phyloP scores from a whole-genome alignment of 2,797 vertebrate genomes.

The Neostethus bicornis region DNA sequence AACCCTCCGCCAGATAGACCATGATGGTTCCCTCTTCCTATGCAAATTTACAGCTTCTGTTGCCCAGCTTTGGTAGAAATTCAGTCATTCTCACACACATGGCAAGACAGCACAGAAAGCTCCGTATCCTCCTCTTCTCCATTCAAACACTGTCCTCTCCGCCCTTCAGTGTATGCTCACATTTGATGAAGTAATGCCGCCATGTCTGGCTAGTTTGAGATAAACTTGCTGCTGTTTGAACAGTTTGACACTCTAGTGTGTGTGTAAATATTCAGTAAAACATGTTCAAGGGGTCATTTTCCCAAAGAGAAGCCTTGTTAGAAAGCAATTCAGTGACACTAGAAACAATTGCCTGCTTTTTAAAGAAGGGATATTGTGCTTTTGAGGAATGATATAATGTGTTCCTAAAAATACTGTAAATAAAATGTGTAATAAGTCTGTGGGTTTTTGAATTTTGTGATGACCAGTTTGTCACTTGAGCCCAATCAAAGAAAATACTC shows the following conservation, averaged over 20 bases:
- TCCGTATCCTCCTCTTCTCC: slow-evolving; percentile 20
- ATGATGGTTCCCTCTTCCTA: slow-evolving; percentile 50
- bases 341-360: slow-evolving; percentile 12
- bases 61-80: slow-evolving; percentile 39
- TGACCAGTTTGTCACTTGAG: too few relatives aligned
- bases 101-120: slow-evolving; percentile 38
- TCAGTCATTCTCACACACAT: slow-evolving; percentile 53
- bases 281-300: slow-evolving; percentile 29
- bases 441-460: too few relatives aligned
- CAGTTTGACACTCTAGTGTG: slow-evolving; percentile 10
- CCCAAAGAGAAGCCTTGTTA: not conserved
- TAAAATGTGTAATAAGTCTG: too few relatives aligned
- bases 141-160: slow-evolving; percentile 34
- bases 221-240: slow-evolving; percentile 20
- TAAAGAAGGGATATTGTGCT: too few relatives aligned
- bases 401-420: too few relatives aligned
- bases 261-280: slow-evolving; percentile 22
- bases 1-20: slow-evolving; percentile 42
- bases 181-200: slow-evolving; percentile 24
- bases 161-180: slow-evolving; percentile 41
- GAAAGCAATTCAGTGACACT: slow-evolving; percentile 20
- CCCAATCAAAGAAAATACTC: too few relatives aligned
- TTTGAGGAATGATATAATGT: too few relatives aligned
- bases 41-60: slow-evolving; percentile 34
- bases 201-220: slow-evolving; percentile 4